A percentile compares a stretch with the other conserved stretches of the same genome.
Conservation (phyloP, 2,113 vertebrate species). For the Chauna torquata region DNA sequence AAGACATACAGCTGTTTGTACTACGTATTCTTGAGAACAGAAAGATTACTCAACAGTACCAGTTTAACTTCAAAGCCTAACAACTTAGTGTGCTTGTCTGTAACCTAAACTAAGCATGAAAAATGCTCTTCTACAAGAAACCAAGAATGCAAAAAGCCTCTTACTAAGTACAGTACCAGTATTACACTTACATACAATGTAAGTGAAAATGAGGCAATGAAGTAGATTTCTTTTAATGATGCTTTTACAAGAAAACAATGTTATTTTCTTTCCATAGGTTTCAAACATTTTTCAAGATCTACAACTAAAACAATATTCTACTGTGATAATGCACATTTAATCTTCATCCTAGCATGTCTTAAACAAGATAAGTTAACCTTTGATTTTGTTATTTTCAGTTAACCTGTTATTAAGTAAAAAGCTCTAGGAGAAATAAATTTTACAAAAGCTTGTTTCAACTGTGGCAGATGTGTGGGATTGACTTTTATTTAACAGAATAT, state of each 20-base stretch:
- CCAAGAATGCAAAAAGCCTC: slow-evolving; percentile 38
- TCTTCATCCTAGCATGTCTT: slow-evolving; percentile 24
- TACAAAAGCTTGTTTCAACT: slow-evolving; percentile 1
- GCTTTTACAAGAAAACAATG: slow-evolving; percentile 40
- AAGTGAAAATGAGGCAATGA: slow-evolving; percentile 42
- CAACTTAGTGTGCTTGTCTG: background rate
- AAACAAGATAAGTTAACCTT: slow-evolving; percentile 25
- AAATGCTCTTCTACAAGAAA: slow-evolving; percentile 55
- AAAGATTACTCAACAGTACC: slow-evolving; percentile 37
- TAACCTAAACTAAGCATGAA: slow-evolving; percentile 42
- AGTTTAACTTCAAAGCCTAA: slow-evolving; percentile 36
- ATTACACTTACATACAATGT: slow-evolving; percentile 59
- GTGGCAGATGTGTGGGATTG: background rate
- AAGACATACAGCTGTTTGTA: slow-evolving; percentile 62
- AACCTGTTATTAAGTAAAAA: slow-evolving; percentile 8
- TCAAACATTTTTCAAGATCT: slow-evolving; percentile 41
- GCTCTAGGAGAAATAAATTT: slow-evolving; percentile 42
- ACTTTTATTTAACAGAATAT: background rate
- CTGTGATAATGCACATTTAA: slow-evolving; percentile 27
- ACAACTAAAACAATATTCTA: slow-evolving; percentile 50
- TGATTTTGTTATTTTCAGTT: slow-evolving; percentile 14
- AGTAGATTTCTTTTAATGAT: slow-evolving; percentile 17
- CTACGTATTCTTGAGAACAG: slow-evolving; percentile 46
- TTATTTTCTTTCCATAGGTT: slow-evolving; percentile 57
- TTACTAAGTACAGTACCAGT: slow-evolving; percentile 14